phyloP scores from a whole-genome alignment of 2,113 vertebrate species.

The Rhea pennata region DNA sequence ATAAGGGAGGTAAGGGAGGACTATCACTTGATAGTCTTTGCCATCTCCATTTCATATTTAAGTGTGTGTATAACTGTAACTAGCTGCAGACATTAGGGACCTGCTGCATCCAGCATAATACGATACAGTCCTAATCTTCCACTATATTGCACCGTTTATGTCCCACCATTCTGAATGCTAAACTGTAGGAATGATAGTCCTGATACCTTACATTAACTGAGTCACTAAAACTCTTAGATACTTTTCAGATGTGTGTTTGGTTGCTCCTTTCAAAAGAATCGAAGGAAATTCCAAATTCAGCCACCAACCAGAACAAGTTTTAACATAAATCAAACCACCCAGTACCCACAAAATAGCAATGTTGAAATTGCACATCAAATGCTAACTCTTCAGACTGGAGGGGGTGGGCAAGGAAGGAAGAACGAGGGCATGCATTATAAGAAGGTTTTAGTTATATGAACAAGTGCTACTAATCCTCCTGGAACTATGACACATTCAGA shows the following conservation, averaged over 20 bases:
- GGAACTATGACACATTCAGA: not conserved
- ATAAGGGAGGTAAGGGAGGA: not conserved
- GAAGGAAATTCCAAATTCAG: not conserved
- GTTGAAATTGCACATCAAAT: not conserved
- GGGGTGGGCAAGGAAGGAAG: not conserved
- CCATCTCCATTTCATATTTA: not conserved
- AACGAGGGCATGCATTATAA: not conserved
- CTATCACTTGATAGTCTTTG: not conserved
- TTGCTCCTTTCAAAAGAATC: not conserved
- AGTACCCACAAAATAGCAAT: not conserved
- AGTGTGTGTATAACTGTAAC: not conserved
- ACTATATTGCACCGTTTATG: not conserved
- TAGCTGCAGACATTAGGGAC: not conserved
- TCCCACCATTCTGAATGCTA: not conserved
- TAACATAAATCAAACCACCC: not conserved
- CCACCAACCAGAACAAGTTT: not conserved
- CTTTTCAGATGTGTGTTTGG: not conserved
- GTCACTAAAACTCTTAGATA: not conserved
- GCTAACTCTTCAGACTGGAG: not conserved
- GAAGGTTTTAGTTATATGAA: not conserved
- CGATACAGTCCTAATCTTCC: not conserved
- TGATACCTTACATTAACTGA: not conserved
- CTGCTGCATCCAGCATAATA: fast-evolving
- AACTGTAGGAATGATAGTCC: not conserved
- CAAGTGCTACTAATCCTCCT: not conserved